Conservation (phyloP, 2,113 vertebrate species). For the Burhinus bistriatus region DNA sequence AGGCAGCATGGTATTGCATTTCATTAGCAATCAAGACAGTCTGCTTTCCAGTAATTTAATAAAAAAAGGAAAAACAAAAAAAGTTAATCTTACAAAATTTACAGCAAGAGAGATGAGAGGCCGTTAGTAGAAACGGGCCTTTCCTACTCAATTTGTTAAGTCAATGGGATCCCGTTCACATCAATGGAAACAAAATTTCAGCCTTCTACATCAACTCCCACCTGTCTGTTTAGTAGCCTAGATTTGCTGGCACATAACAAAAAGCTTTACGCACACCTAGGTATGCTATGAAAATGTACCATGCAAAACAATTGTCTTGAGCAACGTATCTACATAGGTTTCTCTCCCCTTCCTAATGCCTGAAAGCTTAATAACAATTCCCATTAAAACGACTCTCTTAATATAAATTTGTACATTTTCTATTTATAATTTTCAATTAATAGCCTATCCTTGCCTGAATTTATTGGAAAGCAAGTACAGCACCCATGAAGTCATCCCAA, state of each 20-base stretch:
- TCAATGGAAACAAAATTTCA: background rate
- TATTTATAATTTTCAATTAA: constrained; percentile 4
- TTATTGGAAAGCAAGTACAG: constrained; percentile 9
- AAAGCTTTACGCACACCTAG: background rate
- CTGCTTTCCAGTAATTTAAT: constrained; percentile 46
- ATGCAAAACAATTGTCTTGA: background rate
- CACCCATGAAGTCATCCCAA: background rate
- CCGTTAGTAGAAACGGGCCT: constrained; percentile 1
- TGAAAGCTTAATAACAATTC: background rate
- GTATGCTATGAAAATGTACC: background rate
- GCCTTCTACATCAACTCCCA: background rate
- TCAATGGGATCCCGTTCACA: background rate
- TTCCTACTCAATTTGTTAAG: background rate
- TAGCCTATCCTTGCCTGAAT: background rate
- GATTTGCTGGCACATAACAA: background rate
- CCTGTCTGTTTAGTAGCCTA: background rate
- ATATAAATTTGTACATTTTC: background rate
- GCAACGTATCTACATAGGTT: background rate
- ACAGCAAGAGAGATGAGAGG: constrained; percentile 33
- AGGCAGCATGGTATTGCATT: constrained; percentile 28
- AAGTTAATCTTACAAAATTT: constrained; percentile 56
- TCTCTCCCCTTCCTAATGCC: background rate
- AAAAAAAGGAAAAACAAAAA: constrained; percentile 15
- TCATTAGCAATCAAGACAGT: constrained; percentile 54
- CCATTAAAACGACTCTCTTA: background rate